Evolutionary conservation across 2,113 vertebrate genomes (phyloP).

Genomic region (Pedionomus torquatus): DNA sequence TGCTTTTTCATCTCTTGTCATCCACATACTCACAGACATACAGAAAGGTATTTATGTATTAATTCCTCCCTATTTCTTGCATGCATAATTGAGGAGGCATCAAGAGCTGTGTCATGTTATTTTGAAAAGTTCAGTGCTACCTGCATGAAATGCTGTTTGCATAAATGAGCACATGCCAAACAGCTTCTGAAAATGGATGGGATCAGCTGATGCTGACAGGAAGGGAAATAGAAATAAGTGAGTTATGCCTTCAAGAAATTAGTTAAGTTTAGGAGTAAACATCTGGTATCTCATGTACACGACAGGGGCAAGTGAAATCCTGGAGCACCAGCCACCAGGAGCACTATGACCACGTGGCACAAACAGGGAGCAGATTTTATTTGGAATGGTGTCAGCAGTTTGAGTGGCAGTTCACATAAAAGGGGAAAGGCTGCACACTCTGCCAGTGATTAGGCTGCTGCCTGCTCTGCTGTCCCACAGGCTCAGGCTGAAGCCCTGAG

Average conservation of each 20-base stretch:
- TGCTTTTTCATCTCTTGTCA: not conserved
- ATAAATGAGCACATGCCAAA: not conserved
- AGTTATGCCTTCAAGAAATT: not conserved
- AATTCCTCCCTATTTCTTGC: not conserved
- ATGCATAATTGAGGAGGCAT: not conserved
- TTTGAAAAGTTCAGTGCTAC: not conserved
- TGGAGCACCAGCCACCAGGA: not conserved
- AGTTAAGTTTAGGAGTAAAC: not conserved
- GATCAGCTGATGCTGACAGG: not conserved
- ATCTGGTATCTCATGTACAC: not conserved
- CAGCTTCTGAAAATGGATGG: not conserved
- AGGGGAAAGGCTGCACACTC: not conserved
- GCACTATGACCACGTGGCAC: accelerated
- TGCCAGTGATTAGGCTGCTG: not conserved
- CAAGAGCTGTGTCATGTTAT: not conserved
- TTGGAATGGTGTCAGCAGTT: not conserved
- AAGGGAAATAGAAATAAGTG: not conserved
- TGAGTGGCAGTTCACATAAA: not conserved
- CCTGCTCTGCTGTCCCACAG: not conserved
- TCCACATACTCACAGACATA: not conserved
- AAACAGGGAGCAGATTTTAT: not conserved
- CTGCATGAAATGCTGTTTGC: not conserved
- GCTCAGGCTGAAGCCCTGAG: not conserved
- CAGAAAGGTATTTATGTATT: not conserved
- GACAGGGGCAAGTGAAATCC: not conserved